Conservation (phyloP, 2,888 invertebrate species). For the Nomada hirtipes region DNA sequence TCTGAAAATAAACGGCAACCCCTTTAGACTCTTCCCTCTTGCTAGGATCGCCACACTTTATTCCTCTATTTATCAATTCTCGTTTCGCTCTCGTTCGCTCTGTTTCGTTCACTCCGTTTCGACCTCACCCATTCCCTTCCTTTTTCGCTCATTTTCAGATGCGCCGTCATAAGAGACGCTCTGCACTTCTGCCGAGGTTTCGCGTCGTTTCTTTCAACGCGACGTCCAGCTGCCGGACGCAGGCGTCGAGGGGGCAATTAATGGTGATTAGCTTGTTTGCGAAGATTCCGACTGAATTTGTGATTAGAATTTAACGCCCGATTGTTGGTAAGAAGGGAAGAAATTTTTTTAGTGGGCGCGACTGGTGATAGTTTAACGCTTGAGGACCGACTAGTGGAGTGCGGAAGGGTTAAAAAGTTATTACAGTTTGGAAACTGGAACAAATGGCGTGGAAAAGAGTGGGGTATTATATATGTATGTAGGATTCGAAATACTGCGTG, state of each 20-base stretch:
- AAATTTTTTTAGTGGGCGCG: fast-evolving
- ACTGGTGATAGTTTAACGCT: too few species aligned
- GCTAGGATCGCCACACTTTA: slow-evolving; percentile 24
- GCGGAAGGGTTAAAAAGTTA: too few species aligned
- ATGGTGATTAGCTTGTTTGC: not conserved
- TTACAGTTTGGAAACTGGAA: too few species aligned
- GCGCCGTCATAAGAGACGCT: not conserved
- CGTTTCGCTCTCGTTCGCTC: not conserved
- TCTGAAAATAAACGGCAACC: slow-evolving; percentile 85
- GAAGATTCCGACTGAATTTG: not conserved
- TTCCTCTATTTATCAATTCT: slow-evolving; percentile 17
- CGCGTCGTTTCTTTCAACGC: not conserved
- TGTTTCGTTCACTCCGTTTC: not conserved
- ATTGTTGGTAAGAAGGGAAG: not conserved
- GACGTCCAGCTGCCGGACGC: not conserved
- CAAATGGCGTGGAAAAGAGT: too few species aligned
- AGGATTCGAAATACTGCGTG: too few species aligned
- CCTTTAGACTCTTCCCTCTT: slow-evolving; percentile 66
- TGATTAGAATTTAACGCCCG: not conserved
- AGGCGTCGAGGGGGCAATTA: not conserved
- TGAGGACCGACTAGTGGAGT: too few species aligned
- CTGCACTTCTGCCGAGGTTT: not conserved
- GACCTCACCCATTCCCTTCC: not conserved
- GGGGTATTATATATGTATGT: too few species aligned
- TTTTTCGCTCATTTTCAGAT: not conserved